Evolutionary conservation across 2,113 vertebrate species (phyloP), one percentile per base, ranked within the genome.

Genomic region (Potamarius usumacintae): DNA sequence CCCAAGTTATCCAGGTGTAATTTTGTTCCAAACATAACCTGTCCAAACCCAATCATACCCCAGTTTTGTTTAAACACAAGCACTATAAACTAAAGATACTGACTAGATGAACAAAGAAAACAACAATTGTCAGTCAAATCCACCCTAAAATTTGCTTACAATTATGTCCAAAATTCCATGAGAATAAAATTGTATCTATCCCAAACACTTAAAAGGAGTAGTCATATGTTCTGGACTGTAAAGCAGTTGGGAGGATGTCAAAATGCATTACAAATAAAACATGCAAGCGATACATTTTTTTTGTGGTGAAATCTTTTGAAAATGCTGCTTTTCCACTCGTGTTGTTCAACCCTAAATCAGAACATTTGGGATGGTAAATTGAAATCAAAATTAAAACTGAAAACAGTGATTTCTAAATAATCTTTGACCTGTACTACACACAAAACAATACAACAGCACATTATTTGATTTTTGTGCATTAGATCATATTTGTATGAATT

Each of bases 181-280:
- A 14, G 8, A 77, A 18, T 20, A 74, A 42, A 48, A 20, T 10
- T 4, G 2, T 50, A 22, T 76, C 25, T 7, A 15, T n/a, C 50
- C 22, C 2, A 11, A 50, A 22, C 17, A 22, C 22, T 48, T 10
- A 72, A 42, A 18, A 20, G 34, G 9, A 50, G 5, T 9, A 50
- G 48, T 22, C 12, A 2, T 14, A n/a, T 52, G 48, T 8, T 55
- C 25, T 55, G 52, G 50, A 55, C 25, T 17, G 74, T 52, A 25
- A 10, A 77, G 48, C 48, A 25, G 74, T 77, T 52, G 76, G 76
- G 76, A 78, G 76, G 76, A 78, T 53, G 76, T 52, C 11, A 77
- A 14, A 25, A 52, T 52, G 22, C 74, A 17, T 55, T 55, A 55
- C 25, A 78, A 17, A 55, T 27, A 27, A 78, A 55, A 78, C 76